A percentile compares a stretch with the other conserved stretches of the same genome.
phyloP scores from a whole-genome alignment of 2,113 vertebrate species.

The Calypte anna region DNA sequence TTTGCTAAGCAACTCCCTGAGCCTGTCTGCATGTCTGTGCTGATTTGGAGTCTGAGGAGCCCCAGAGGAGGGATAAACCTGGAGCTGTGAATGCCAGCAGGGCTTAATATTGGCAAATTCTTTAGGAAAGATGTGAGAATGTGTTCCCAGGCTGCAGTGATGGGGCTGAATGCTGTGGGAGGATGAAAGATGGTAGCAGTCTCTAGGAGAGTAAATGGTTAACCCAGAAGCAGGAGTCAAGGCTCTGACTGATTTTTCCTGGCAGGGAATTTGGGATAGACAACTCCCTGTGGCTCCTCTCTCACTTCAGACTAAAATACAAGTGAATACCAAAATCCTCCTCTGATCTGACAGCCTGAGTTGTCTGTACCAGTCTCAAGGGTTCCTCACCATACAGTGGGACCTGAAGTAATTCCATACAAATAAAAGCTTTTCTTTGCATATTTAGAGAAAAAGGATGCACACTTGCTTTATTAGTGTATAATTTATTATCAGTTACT shows the following conservation, averaged over 20 bases:
- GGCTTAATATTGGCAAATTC: background rate
- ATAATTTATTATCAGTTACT: background rate
- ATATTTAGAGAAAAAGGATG: background rate
- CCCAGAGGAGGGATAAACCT: background rate
- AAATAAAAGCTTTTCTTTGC: background rate
- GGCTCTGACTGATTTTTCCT: background rate
- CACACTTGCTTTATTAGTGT: background rate
- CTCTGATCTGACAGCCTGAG: background rate
- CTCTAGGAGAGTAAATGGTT: background rate
- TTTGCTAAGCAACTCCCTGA: background rate
- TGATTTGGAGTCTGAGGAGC: background rate
- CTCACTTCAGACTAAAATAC: background rate
- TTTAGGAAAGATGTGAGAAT: background rate
- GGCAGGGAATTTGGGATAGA: background rate
- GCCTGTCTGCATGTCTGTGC: background rate
- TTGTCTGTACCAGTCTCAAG: background rate
- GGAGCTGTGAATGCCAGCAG: background rate
- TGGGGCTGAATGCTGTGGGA: too few relatives aligned
- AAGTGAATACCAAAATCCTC: background rate
- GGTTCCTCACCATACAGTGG: accelerated
- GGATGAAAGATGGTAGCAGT: background rate
- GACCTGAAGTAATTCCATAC: background rate
- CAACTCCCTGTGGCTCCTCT: background rate
- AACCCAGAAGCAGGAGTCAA: background rate
- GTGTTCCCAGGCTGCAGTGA: background rate